Conservation (phyloP, 2,797 vertebrate species). For the Melanotaenia trifasciata region DNA sequence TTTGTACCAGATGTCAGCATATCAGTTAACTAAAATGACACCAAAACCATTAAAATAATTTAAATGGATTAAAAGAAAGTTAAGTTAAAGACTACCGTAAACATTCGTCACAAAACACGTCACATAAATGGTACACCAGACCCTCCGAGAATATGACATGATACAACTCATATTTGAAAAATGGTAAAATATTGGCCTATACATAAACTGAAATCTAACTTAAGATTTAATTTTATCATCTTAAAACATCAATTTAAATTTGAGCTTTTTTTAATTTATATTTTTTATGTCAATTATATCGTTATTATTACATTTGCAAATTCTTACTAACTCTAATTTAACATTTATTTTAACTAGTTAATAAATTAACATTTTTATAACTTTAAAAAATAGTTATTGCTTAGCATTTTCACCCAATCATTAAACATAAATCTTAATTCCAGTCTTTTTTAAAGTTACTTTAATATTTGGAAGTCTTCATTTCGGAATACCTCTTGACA, state of each 20-base stretch:
- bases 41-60: too few species aligned
- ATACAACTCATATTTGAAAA: background rate
- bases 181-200: background rate
- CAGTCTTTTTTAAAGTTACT: background rate
- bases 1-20: background rate
- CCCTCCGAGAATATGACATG: background rate
- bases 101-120: background rate
- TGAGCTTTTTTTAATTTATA: too few species aligned
- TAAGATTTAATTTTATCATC: background rate
- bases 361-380: background rate
- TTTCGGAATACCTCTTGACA: slow-evolving; percentile 4
- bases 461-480: background rate
- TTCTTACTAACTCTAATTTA: background rate
- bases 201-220: background rate
- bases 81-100: background rate
- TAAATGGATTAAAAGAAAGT: background rate
- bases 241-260: too few species aligned
- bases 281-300: too few species aligned
- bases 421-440: background rate
- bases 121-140: background rate
- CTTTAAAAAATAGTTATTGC: background rate
- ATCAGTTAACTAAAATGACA: background rate
- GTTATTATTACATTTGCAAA: too few species aligned
- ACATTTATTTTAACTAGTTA: background rate
- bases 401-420: background rate